These are phyloP conservation scores for Anguilla marmorata DNA, from an alignment of 2,797 vertebrate species.

Conservation along the genomic window DNA sequence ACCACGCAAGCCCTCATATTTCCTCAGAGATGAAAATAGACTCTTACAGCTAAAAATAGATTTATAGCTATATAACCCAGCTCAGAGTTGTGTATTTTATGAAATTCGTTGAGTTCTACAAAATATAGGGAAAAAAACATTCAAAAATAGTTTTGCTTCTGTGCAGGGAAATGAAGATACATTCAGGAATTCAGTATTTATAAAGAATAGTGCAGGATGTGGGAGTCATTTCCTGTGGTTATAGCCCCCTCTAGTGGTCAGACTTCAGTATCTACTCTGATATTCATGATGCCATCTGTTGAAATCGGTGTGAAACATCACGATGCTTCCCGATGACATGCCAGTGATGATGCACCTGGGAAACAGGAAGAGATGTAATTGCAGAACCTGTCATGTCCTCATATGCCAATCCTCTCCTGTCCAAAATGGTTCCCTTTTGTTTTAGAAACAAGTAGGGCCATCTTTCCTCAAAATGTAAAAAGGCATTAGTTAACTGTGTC, in stretches of 20 bases:
- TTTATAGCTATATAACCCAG: conserved; percentile 82
- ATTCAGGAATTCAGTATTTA: conserved; percentile 75
- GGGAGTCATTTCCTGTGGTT: not conserved
- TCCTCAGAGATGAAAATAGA: conserved; percentile 76
- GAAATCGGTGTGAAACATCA: conserved; percentile 99
- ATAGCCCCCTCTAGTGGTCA: not conserved
- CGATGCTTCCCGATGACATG: conserved; percentile 97
- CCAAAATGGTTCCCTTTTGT: not conserved
- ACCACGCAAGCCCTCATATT: conserved; percentile 52
- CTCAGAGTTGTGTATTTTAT: conserved; percentile 69
- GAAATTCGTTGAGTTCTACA: conserved; percentile 92
- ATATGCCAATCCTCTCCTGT: not conserved
- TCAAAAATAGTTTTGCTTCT: conserved; percentile 90
- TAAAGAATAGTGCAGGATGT: conserved; percentile 60
- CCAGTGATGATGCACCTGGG: conserved; percentile 93
- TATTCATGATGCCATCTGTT: conserved; percentile 98
- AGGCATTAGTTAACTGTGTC: not conserved
- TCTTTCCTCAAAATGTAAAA: not conserved
- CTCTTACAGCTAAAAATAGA: conserved; percentile 97
- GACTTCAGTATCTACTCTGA: conserved; percentile 89
- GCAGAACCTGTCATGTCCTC: not conserved
- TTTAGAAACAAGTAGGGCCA: not conserved
- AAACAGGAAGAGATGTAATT: not conserved
- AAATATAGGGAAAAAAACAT: conserved; percentile 96
- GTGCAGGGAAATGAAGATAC: conserved; percentile 77